phyloP scores from a whole-genome alignment of 2,113 vertebrate genomes.

The Lampris megalopsis region DNA sequence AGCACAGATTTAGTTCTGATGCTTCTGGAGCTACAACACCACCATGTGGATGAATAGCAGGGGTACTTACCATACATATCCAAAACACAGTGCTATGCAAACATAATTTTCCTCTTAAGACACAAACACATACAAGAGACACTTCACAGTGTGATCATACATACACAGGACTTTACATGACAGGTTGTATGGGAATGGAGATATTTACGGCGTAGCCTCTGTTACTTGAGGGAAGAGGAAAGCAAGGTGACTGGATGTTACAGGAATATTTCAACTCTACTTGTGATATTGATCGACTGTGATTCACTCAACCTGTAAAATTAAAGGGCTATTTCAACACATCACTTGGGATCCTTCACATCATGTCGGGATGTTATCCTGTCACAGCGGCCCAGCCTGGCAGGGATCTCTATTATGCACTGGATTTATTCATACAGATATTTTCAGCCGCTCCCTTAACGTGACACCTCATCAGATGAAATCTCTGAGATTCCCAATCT shows the following conservation, averaged over 20 bases:
- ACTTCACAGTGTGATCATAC: neutral
- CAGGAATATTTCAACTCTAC: neutral
- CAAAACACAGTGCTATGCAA: neutral
- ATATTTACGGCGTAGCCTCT: neutral
- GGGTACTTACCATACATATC: neutral
- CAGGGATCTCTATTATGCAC: too few species aligned
- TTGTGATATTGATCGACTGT: constrained; percentile 1
- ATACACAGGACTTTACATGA: neutral
- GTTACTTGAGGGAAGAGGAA: neutral
- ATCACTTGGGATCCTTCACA: too few species aligned
- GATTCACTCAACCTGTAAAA: neutral
- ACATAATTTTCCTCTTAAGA: neutral
- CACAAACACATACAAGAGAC: neutral
- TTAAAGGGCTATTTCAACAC: too few species aligned
- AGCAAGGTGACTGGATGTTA: neutral
- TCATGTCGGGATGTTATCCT: too few species aligned
- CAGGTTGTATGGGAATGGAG: neutral
- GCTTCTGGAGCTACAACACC: constrained; percentile 62
- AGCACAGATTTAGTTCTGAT: neutral
- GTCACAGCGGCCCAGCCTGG: too few species aligned
- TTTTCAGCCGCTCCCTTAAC: too few species aligned
- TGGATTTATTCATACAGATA: too few species aligned
- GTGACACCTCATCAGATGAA: too few species aligned
- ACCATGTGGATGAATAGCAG: constrained; percentile 59
- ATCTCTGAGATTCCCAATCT: too few species aligned